Evolutionary conservation across 2,797 vertebrate species (phyloP), one percentile per base, ranked within the genome.

Genomic region (Anguilla pacifica): DNA sequence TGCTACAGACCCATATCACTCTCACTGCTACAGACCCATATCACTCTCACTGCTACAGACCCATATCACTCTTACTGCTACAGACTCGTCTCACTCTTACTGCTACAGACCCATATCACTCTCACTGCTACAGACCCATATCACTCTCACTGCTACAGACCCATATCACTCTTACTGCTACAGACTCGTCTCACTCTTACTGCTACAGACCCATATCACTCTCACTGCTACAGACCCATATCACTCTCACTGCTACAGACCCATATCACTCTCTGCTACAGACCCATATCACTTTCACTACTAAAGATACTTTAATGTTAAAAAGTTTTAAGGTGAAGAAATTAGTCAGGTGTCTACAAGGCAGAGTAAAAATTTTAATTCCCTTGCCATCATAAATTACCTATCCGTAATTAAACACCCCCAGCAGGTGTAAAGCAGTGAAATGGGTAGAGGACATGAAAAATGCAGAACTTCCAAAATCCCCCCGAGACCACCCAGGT

Each of bases 321-420:
- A 77, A 86, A 53, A 86, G 19, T 10, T 82, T 81, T 61, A 82
- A 25, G 55, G 84, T 79, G 55, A 88, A 82, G 84, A 91, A 86
- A 88, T 83, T 90, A 88, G 91, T 88, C 89, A 92, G 93, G 92
- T 91, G 92, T 92, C 92, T 92, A 89, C 90, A 87, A 89, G 90
- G 83, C 90, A 90, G 89, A 89, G 91, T 91, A 91, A 92, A 93
- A 91, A 92, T 91, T 92, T 92, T 93, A 93, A 93, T 93, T 93
- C 92, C 87, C 91, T 88, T 77, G 83, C 90, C 88, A 88, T 92
- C 91, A 92, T 93, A 92, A 93, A 93, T 93, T 92, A 93, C 87
- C 89, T 87, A 87, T 90, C 90, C 88, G 89, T 92, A 91, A 92
- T 67, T 67, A 67, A 67, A 90, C 89, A 90, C 92, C 91, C 93